Conservation (phyloP, 2,113 vertebrate species). For the Anguilla japonica region DNA sequence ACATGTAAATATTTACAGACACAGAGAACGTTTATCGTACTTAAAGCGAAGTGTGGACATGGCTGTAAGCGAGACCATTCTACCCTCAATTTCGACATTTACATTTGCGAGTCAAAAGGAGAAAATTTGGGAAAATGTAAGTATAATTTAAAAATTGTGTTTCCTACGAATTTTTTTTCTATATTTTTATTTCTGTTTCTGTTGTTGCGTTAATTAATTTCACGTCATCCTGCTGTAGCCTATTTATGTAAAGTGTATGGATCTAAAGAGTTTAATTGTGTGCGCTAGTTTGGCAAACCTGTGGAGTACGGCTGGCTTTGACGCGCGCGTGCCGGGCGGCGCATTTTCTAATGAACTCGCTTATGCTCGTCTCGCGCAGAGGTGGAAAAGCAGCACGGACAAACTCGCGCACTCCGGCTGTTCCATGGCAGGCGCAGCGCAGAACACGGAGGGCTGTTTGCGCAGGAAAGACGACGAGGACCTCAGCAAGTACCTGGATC, state of each 20-base stretch:
- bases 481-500: constrained; percentile 84
- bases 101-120: constrained; percentile 89
- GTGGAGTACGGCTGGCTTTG: neutral
- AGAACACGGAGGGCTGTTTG: constrained; percentile 61
- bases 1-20: constrained; percentile 5
- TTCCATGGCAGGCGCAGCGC: constrained; percentile 63
- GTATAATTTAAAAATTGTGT: constrained; percentile 47
- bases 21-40: neutral
- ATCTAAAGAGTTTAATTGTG: neutral
- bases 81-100: constrained; percentile 94
- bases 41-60: constrained; percentile 60
- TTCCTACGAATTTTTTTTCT: neutral
- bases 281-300: neutral
- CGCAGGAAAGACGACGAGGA: constrained; percentile 85
- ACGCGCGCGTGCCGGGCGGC: neutral
- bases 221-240: neutral
- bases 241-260: neutral
- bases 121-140: constrained; percentile 86
- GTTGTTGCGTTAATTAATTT: neutral
- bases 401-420: constrained; percentile 63
- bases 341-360: neutral
- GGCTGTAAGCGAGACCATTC: constrained; percentile 85
- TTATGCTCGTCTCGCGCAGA: constrained; percentile 63
- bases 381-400: constrained; percentile 80
- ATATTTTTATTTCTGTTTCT: neutral